phyloP scores from a whole-genome alignment of 2,113 vertebrate species.

The Herpailurus yagouaroundi region DNA sequence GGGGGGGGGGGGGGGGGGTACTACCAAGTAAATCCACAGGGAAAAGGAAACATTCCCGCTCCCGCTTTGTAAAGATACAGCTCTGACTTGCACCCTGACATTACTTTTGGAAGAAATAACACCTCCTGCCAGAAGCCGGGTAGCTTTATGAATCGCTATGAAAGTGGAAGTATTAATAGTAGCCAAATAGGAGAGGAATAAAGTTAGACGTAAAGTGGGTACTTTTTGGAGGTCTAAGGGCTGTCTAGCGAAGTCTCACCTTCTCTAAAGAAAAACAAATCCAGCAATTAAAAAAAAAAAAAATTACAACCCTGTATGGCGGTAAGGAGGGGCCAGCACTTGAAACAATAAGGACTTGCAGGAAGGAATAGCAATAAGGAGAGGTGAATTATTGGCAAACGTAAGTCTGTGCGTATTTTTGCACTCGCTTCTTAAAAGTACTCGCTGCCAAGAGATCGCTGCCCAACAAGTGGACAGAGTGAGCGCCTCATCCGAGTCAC shows the following conservation, averaged over 20 bases:
- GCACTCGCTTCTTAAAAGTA: background rate
- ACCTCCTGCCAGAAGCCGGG: background rate
- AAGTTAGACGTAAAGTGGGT: background rate
- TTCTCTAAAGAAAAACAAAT: background rate
- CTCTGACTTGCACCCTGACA: background rate
- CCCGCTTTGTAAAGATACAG: background rate
- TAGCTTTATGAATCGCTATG: background rate
- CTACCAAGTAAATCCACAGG: background rate
- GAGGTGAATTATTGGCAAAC: background rate
- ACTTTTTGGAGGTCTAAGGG: background rate
- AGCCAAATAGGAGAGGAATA: background rate
- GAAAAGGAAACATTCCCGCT: background rate
- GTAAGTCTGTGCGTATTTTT: background rate
- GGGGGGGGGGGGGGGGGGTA: rapidly evolving
- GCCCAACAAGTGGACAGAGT: background rate
- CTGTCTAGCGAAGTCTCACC: background rate
- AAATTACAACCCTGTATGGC: rapidly evolving
- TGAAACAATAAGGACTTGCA: background rate
- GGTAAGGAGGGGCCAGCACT: background rate
- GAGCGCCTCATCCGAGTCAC: background rate
- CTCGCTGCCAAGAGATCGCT: background rate
- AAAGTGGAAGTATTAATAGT: background rate
- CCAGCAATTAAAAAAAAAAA: background rate
- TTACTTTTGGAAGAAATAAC: background rate
- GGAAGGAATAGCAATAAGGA: background rate